Evolutionary conservation across 2,888 invertebrate genomes (phyloP).

Genomic region (Helleia helle): DNA sequence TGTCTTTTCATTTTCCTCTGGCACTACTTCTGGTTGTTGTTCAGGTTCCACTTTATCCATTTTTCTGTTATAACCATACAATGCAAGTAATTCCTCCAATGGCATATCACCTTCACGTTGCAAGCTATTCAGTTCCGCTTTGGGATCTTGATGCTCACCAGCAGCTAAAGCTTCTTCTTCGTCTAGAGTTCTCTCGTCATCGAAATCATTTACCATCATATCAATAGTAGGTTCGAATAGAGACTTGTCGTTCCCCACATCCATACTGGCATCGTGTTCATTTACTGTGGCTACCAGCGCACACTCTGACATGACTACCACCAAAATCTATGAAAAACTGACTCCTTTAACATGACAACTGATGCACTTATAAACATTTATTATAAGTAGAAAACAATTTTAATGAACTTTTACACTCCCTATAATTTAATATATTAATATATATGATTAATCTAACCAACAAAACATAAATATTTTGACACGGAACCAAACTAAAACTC

Average conservation of each 20-base stretch:
- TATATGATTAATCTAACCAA: slow-evolving; percentile 33
- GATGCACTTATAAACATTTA: slow-evolving; percentile 20
- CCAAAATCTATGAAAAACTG: slow-evolving; percentile 37
- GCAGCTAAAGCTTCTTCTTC: slow-evolving; percentile 97
- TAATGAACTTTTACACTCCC: background rate
- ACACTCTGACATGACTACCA: slow-evolving; percentile 71
- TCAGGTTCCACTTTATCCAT: slow-evolving; percentile 54
- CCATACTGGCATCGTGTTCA: slow-evolving; percentile 72
- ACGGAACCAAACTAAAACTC: slow-evolving; percentile 31
- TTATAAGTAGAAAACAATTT: slow-evolving; percentile 12
- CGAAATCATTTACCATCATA: slow-evolving; percentile 98
- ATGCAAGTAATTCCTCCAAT: slow-evolving; percentile 90
- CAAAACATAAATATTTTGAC: slow-evolving; percentile 72
- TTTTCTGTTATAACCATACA: slow-evolving; percentile 83
- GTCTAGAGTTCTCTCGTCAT: slow-evolving; percentile 96
- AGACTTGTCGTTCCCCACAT: slow-evolving; percentile 70
- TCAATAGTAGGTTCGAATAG: slow-evolving; percentile 95
- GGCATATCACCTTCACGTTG: slow-evolving; percentile 98
- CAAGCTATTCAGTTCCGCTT: slow-evolving; percentile 90
- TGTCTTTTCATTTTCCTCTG: slow-evolving; percentile 54
- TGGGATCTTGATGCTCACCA: slow-evolving; percentile 86
- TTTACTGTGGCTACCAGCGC: slow-evolving; percentile 68
- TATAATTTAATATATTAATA: slow-evolving; percentile 23
- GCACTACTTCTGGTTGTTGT: slow-evolving; percentile 43
- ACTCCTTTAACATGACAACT: slow-evolving; percentile 46